Conservation (phyloP, 2,888 invertebrate genomes). For the Eurytoma californica region DNA sequence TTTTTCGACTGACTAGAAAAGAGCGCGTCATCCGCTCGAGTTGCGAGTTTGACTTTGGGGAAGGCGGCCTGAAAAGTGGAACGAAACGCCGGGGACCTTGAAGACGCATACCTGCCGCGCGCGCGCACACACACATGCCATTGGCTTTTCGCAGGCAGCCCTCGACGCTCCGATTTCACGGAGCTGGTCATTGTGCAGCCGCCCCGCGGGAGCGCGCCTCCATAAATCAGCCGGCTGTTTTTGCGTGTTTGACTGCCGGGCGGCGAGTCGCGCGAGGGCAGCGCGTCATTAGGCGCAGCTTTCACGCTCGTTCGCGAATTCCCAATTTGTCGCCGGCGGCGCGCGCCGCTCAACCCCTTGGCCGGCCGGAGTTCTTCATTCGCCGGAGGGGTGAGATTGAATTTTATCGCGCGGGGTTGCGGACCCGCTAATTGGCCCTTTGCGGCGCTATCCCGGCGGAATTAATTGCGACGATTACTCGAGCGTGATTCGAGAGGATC, state of each 20-base stretch:
- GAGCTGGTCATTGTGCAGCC: constrained; percentile 39
- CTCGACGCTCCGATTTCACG: constrained; percentile 47
- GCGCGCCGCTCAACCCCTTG: background rate
- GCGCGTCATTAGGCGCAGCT: constrained; percentile 67
- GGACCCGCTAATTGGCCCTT: constrained; percentile 18
- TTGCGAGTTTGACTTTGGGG: constrained; percentile 39
- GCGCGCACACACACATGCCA: background rate
- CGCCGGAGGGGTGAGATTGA: constrained; percentile 29
- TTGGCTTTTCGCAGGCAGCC: constrained; percentile 24
- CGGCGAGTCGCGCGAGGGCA: constrained; percentile 13
- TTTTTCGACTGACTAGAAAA: constrained; percentile 17
- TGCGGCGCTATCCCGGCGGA: constrained; percentile 7
- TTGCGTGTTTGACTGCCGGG: constrained; percentile 68
- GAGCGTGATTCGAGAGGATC: too few relatives aligned
- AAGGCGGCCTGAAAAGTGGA: constrained; percentile 24
- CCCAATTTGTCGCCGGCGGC: constrained; percentile 61
- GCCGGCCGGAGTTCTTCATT: background rate
- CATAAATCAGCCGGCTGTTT: constrained; percentile 71
- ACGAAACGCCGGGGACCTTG: constrained; percentile 35
- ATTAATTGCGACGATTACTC: constrained; percentile 1
- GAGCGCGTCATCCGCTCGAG: constrained; percentile 18
- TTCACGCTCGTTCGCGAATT: constrained; percentile 63
- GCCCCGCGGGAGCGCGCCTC: constrained; percentile 43
- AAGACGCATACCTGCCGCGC: background rate
- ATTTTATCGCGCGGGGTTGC: constrained; percentile 17